A percentile compares a stretch with the other conserved stretches of the same genome.
These are phyloP conservation scores for Mergus octosetaceus DNA, from an alignment of 2,797 vertebrate species.

Conservation along the genomic window DNA sequence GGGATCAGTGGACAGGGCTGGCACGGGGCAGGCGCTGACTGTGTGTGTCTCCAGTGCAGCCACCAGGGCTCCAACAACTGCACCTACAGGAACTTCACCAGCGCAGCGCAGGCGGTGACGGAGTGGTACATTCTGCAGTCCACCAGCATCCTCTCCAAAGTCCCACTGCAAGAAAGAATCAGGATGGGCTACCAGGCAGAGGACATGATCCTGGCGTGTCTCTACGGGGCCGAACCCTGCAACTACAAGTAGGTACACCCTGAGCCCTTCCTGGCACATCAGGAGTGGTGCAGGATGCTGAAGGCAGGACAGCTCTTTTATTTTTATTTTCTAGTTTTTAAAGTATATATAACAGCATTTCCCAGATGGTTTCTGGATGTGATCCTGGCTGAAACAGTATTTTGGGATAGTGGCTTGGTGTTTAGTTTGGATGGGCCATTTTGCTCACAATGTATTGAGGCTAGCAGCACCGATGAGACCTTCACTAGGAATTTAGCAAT, in stretches of 20 bases:
- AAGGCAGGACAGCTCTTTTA: background rate
- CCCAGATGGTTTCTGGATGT: background rate
- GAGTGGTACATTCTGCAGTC: conserved; percentile 84
- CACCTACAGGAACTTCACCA: conserved; percentile 80
- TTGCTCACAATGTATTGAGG: accelerated
- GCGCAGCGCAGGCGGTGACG: conserved; percentile 75
- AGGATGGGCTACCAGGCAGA: conserved; percentile 78
- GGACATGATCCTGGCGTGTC: conserved; percentile 81
- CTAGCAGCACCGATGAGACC: accelerated
- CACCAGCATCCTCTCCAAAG: conserved; percentile 79
- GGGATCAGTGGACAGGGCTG: background rate
- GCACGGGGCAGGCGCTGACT: background rate
- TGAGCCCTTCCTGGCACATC: accelerated
- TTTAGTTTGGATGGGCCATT: background rate
- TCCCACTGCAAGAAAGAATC: conserved; percentile 59
- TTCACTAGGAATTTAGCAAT: background rate
- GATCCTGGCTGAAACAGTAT: background rate
- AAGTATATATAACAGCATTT: background rate
- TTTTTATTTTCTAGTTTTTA: background rate
- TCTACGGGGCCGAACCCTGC: conserved; percentile 80
- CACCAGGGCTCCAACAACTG: conserved; percentile 56
- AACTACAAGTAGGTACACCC: conserved; percentile 75
- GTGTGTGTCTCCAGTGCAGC: conserved; percentile 73
- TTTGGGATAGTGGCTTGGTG: background rate
- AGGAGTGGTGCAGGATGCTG: accelerated